Percentiles rank a stretch among this genome's conserved stretches.
Conservation (phyloP, 2,888 invertebrate genomes). For the Ophion ventricosus region DNA sequence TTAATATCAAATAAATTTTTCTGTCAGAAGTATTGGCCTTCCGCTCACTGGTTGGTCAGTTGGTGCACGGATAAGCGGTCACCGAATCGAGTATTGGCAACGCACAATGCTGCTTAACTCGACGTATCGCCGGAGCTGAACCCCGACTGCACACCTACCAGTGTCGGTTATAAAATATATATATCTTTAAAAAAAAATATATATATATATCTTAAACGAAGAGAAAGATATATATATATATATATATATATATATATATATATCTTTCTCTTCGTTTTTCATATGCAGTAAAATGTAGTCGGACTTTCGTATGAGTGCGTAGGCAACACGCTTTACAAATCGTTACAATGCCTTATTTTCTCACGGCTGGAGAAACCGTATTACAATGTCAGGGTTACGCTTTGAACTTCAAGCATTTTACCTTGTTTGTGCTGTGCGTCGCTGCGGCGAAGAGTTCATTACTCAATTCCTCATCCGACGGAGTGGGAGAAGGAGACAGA, state of each 20-base stretch:
- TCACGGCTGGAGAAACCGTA: conserved; percentile 69
- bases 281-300: background rate
- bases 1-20: too few relatives aligned
- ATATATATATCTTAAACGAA: too few relatives aligned
- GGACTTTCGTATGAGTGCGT: conserved; percentile 3
- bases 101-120: too few relatives aligned
- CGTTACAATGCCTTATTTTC: conserved; percentile 64
- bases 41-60: too few relatives aligned
- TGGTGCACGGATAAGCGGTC: too few relatives aligned
- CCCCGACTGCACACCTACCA: too few relatives aligned
- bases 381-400: conserved; percentile 76
- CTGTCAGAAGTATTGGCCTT: too few relatives aligned
- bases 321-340: conserved; percentile 35
- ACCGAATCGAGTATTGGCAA: too few relatives aligned
- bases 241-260: conserved; percentile 1
- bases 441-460: conserved; percentile 9
- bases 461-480: background rate
- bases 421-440: conserved; percentile 24
- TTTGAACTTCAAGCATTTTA: conserved; percentile 39
- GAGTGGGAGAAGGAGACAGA: background rate
- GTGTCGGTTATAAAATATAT: too few relatives aligned
- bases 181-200: too few relatives aligned
- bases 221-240: too few relatives aligned
- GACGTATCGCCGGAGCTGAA: too few relatives aligned
- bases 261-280: background rate